Evolutionary conservation across 2,888 invertebrate species (phyloP).

Genomic region (Sarcophaga rosellei): DNA sequence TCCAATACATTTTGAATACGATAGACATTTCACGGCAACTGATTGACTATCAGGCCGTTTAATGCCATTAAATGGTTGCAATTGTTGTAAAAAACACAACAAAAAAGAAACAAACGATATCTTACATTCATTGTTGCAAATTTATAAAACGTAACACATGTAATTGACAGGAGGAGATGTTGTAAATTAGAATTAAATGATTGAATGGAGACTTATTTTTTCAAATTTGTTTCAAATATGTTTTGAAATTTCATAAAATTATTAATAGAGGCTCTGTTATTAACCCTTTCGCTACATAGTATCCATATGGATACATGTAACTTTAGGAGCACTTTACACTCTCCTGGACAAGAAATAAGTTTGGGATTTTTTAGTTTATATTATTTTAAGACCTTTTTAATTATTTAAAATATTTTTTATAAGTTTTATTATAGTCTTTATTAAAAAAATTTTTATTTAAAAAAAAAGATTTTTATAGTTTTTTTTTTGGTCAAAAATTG

Average conservation of each 20-base stretch:
- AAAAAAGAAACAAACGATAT: background rate
- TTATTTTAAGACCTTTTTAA: no score
- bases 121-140: constrained; percentile 11
- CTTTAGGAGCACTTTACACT: no score
- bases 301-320: no score
- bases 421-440: no score
- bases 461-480: no score
- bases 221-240: constrained; percentile 1
- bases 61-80: constrained; percentile 54
- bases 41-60: constrained; percentile 55
- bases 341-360: no score
- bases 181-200: constrained; percentile 65
- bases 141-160: constrained; percentile 42
- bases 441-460: no score
- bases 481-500: no score
- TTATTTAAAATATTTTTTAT: no score
- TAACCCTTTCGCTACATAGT: no score
- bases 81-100: constrained; percentile 38
- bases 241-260: background rate
- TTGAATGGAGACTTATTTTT: constrained; percentile 19
- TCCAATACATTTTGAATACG: constrained; percentile 33
- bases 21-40: constrained; percentile 22
- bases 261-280: background rate
- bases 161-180: constrained; percentile 53
- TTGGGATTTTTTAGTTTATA: no score